Conservation (phyloP, 2,888 invertebrate genomes). For the Cantharis rufa region DNA sequence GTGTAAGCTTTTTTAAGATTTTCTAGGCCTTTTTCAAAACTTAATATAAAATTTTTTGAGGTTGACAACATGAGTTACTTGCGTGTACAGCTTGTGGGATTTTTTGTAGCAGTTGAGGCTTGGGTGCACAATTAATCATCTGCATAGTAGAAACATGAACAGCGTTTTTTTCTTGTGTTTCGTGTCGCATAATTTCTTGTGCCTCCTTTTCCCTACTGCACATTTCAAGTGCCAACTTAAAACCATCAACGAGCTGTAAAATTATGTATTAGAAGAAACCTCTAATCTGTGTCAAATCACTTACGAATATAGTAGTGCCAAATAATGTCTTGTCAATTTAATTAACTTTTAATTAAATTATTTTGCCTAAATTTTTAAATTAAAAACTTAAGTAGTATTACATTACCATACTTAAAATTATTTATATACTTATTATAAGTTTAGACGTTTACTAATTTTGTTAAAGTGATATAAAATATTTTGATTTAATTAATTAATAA, state of each 20-base stretch:
- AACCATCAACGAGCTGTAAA: not conserved
- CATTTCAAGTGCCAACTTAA: not conserved
- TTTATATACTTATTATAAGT: not conserved
- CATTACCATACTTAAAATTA: not conserved
- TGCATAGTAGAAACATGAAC: not conserved
- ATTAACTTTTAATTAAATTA: not conserved
- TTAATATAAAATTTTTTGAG: not conserved
- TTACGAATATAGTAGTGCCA: constrained; percentile 21
- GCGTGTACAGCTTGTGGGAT: not conserved
- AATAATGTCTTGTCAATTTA: constrained; percentile 17
- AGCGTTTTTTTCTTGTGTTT: not conserved
- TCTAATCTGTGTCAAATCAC: constrained; percentile 35
- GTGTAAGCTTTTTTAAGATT: not conserved
- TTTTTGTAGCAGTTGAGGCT: not conserved
- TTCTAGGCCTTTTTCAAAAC: not conserved
- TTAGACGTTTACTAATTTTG: not conserved
- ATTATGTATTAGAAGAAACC: not conserved
- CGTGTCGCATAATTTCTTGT: not conserved
- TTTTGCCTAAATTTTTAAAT: not conserved
- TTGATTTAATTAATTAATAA: not conserved
- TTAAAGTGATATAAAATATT: not conserved
- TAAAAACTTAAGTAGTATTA: not conserved
- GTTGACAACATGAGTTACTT: not conserved
- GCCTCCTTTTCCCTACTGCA: not conserved
- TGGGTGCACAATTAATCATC: not conserved